Evolutionary conservation across 2,113 vertebrate genomes (phyloP), one percentile per base, ranked within the genome.

Genomic region (Syngnathus floridae): DNA sequence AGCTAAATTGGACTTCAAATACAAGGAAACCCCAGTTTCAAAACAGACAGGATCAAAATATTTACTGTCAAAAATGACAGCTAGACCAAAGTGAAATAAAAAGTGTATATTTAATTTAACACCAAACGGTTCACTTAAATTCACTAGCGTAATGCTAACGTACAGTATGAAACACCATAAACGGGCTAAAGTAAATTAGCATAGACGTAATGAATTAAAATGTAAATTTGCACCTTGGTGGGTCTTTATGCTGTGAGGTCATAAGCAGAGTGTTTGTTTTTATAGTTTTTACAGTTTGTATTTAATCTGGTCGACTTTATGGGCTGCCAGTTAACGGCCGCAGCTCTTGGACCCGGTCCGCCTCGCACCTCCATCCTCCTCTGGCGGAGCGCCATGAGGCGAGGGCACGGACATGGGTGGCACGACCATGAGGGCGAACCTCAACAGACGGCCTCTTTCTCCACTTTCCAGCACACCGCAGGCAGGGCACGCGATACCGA

Each of bases 391-490:
- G 74, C 74, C 75, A 74, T 67, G 71, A 66, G 16, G 49, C 56
- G 40, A 51, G 60, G 14, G 59, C 65, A 66, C 16, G 63, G 75
- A 63, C 70, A 35, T 48, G 60, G 67, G 65, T n/a, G 80, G 74
- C 46, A 70, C 63, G 21, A 70, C 74, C 72, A 41, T 43, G 43
- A 4, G 13, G 70, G 66, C 73, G 38, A 72, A 74, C 65, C 66
- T 76, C 80, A 87, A 91, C 88, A 89, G 82, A 73, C 82, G 70
- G 63, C 17, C 74, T 81, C 87, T 88, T 90, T 90, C 82, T 88
- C 78, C 80, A 43, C 71, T 90, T 89, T 84, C 85, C 85, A 83
- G 86, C 88, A 89, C 82, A 78, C 83, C 68, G 78, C 73, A 77
- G 67, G 40, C 73, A 77, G 67, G 40, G 72, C 54, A 43, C 64